Percentiles rank a stretch among this genome's conserved stretches.
Evolutionary conservation across 2,888 invertebrate genomes (phyloP).

Genomic region (Eristalis tenax): DNA sequence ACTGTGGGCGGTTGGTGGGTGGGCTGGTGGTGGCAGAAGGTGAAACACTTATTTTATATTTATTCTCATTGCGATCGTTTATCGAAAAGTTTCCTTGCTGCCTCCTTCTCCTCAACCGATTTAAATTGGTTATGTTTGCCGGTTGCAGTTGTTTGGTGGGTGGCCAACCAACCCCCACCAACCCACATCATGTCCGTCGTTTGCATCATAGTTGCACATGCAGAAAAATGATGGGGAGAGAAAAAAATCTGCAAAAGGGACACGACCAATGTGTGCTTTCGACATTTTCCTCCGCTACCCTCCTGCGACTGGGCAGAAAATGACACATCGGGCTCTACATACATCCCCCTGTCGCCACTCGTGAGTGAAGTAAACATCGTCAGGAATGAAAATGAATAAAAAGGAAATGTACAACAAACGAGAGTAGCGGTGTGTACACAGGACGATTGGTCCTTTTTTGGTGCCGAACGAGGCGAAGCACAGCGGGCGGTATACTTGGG

Average conservation of each 20-base stretch:
- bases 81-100: slow-evolving; percentile 45
- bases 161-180: neutral
- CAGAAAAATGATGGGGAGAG: neutral
- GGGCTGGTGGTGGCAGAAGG: neutral
- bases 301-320: neutral
- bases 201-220: slow-evolving; percentile 33
- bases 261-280: slow-evolving; percentile 4
- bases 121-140: slow-evolving; percentile 47
- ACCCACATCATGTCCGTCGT: neutral
- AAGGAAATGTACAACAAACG: slow-evolving; percentile 22
- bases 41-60: slow-evolving; percentile 62
- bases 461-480: slow-evolving; percentile 15
- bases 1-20: neutral
- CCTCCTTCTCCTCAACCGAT: slow-evolving; percentile 4
- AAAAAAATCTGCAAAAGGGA: slow-evolving; percentile 35
- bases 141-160: neutral
- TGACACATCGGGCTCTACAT: neutral
- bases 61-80: slow-evolving; percentile 63
- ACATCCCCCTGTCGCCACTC: neutral
- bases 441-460: slow-evolving; percentile 54
- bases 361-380: slow-evolving; percentile 16
- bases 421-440: slow-evolving; percentile 9
- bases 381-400: slow-evolving; percentile 18
- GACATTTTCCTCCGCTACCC: neutral
- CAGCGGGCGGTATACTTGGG: neutral